Evolutionary conservation across 2,113 vertebrate genomes (phyloP), one percentile per base, ranked within the genome.

Genomic region (Trematomus loennbergii): DNA sequence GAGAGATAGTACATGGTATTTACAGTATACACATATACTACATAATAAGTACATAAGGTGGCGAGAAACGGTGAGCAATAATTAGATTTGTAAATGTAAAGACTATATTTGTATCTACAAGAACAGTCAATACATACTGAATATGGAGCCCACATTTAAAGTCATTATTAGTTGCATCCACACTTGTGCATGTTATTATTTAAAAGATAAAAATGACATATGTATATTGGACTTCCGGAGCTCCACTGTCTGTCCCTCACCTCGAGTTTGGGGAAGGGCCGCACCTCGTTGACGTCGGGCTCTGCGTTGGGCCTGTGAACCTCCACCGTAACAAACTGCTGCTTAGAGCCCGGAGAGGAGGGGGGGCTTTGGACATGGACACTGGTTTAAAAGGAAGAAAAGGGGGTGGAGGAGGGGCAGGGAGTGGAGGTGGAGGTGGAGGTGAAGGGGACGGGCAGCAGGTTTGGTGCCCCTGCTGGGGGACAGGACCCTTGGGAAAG

Each of bases 241-340:
- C 20, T 22, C 33, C 12, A 0, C 0, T 29, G 4, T 29, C 4
- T 29, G 4, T 22, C 73, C 52, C 91, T 94, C 92, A 98, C 98
- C 96, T 97, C 97, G 94, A 1, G 96, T 92, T 87, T 97, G 97
- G 36, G 98, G 98, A 74, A 99, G 92, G 96, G 95, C 33, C 97
- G 95, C 71, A 99, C 97, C 95, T 99, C 98, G 0, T 99, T 99
- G 89, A 99, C 96, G 0, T 99, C 98, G 0, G 98, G 98, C 89
- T 99, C 98, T 0, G 96, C 96, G 85, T 99, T 97, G 1, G 96
- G 97, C 25, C 95, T 96, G 92, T 99, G 97, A 11, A 99, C 97
- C 91, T 99, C 98, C 91, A 99, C 98, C 92, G 96, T 95, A 72
- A 99, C 97, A 85, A 98, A 99, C 72, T 96, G 96, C 81, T 96